These are phyloP conservation scores for Ochropleura leucogaster DNA, from an alignment of 2,888 invertebrate species.

Conservation along the genomic window DNA sequence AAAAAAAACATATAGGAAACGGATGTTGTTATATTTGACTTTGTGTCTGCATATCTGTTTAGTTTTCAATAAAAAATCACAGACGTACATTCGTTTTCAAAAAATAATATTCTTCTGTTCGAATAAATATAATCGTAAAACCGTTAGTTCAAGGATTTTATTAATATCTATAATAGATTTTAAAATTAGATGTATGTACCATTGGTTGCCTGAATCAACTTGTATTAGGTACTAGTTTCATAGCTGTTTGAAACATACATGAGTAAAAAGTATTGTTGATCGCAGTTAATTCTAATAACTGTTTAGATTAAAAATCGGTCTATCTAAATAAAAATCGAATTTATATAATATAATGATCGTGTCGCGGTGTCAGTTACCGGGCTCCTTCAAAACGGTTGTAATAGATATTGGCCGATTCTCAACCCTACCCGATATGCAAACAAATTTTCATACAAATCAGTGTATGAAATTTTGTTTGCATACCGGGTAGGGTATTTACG, in stretches of 20 bases:
- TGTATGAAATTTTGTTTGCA: too few species aligned
- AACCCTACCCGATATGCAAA: too few species aligned
- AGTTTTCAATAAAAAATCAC: constrained; percentile 76
- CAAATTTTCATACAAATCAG: too few species aligned
- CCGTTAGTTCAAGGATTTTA: constrained; percentile 66
- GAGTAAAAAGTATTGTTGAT: constrained; percentile 7
- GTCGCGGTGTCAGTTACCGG: too few species aligned
- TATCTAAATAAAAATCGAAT: too few species aligned
- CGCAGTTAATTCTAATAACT: too few species aligned
- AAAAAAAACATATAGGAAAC: constrained; percentile 80
- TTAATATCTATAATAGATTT: constrained; percentile 57
- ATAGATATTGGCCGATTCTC: too few species aligned
- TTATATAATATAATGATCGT: too few species aligned
- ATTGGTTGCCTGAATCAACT: constrained; percentile 57
- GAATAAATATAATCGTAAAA: constrained; percentile 71
- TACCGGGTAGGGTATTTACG: too few species aligned
- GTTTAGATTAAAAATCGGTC: too few species aligned
- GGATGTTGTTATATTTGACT: constrained; percentile 83
- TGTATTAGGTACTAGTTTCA: constrained; percentile 31
- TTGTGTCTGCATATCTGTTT: constrained; percentile 78
- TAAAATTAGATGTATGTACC: constrained; percentile 51
- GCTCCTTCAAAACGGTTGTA: too few species aligned
- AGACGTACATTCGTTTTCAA: constrained; percentile 68
- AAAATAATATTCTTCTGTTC: constrained; percentile 69
- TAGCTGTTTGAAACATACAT: constrained; percentile 15